Evolutionary conservation across 2,888 invertebrate species (phyloP).

Genomic region (Synanthedon tipuliformis): DNA sequence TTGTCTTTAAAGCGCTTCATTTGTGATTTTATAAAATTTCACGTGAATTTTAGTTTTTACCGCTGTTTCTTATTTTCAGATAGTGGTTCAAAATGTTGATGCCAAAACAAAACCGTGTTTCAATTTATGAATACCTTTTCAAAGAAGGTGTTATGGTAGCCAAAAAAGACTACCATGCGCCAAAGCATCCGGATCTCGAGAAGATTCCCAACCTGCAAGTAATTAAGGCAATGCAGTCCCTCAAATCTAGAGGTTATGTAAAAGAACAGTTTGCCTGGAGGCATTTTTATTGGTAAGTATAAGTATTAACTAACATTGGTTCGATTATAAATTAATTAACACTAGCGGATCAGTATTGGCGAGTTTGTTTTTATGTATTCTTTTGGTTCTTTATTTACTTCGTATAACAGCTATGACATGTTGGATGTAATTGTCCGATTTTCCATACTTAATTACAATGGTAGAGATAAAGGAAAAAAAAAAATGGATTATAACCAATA

Average conservation of each 20-base stretch:
- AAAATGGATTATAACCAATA: no score
- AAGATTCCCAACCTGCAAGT: conserved; percentile 97
- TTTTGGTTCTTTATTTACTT: no score
- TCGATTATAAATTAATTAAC: no score
- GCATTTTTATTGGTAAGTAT: conserved; percentile 93
- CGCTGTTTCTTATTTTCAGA: conserved; percentile 39
- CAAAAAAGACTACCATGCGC: conserved; percentile 97
- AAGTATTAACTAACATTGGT: neutral
- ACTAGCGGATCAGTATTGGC: no score
- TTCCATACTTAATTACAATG: no score
- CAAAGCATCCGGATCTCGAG: conserved; percentile 97
- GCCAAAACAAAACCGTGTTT: conserved; percentile 97
- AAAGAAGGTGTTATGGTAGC: conserved; percentile 99
- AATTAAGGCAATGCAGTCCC: conserved; percentile 96
- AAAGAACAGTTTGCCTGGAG: conserved; percentile 99
- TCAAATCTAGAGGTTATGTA: conserved; percentile 97
- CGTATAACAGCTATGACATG: no score
- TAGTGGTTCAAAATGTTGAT: conserved; percentile 93
- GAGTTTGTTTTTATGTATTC: no score
- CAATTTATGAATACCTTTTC: conserved; percentile 97
- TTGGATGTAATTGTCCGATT: no score
- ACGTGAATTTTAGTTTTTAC: neutral
- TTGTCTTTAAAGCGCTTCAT: neutral
- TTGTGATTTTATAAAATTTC: neutral
- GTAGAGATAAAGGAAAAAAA: no score